Evolutionary conservation across 2,888 invertebrate species (phyloP).

Genomic region (Tenthredo scrophulariae): DNA sequence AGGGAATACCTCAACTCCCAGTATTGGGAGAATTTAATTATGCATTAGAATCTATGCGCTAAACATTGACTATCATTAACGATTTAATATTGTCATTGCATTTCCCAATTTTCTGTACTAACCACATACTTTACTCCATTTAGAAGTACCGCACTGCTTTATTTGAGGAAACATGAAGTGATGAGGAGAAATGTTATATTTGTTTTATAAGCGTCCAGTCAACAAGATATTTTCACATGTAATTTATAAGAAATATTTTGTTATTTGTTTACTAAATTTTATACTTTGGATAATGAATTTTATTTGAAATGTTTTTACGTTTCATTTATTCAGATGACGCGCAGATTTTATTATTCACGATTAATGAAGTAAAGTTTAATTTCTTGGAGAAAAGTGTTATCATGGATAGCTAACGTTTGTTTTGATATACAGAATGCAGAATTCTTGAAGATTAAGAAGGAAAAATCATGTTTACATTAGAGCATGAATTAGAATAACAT

Average conservation of each 20-base stretch:
- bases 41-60: constrained; percentile 1
- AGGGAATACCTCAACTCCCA: neutral
- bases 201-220: neutral
- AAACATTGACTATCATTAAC: constrained; percentile 42
- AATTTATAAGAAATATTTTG: neutral
- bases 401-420: neutral
- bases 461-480: neutral
- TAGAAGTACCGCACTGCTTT: neutral
- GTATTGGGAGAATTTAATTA: constrained; percentile 11
- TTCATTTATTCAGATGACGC: neutral
- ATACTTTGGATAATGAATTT: neutral
- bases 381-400: neutral
- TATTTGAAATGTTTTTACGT: neutral
- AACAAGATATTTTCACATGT: neutral
- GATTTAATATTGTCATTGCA: constrained; percentile 58
- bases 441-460: neutral
- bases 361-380: neutral
- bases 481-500: constrained; percentile 27
- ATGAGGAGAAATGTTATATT: neutral
- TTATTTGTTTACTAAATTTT: neutral
- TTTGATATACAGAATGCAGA: neutral
- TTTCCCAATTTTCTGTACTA: constrained; percentile 56
- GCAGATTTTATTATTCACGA: neutral
- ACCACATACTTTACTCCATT: neutral
- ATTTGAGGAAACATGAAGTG: neutral